Evolutionary conservation across 2,888 invertebrate genomes (phyloP).

Genomic region (Drosophila macrothrix): DNA sequence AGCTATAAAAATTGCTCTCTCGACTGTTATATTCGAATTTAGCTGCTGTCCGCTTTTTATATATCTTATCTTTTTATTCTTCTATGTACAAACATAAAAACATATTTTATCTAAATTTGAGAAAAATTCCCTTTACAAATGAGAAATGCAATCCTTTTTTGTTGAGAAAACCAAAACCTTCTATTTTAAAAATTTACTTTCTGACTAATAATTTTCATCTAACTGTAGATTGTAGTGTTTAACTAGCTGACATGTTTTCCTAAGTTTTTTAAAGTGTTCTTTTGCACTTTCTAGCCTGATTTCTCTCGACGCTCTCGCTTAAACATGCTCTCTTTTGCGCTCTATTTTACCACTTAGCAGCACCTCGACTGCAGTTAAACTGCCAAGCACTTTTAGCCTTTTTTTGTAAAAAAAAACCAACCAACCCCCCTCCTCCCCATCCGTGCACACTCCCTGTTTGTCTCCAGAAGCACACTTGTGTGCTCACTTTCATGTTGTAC

Average conservation of each 20-base stretch:
- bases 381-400: slow-evolving; percentile 57
- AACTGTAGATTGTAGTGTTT: neutral
- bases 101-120: neutral
- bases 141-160: too few relatives aligned
- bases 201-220: neutral
- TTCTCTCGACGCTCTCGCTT: slow-evolving; percentile 41
- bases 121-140: neutral
- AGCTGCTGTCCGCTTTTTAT: neutral
- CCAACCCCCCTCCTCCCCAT: neutral
- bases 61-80: too few relatives aligned
- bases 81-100: neutral
- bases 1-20: too few relatives aligned
- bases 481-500: slow-evolving; percentile 60
- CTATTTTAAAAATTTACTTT: neutral
- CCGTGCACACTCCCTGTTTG: neutral
- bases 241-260: neutral
- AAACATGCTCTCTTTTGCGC: slow-evolving; percentile 17
- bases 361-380: slow-evolving; percentile 68
- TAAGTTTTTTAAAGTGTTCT: slow-evolving; percentile 1
- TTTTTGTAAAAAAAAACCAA: slow-evolving; percentile 13
- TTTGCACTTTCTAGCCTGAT: neutral
- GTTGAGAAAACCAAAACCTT: neutral
- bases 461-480: slow-evolving; percentile 16
- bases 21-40: too few relatives aligned
- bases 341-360: slow-evolving; percentile 19